Conservation (phyloP, 37 sponge, comb jelly and placozoan genomes). For the Ianthella basta region DNA sequence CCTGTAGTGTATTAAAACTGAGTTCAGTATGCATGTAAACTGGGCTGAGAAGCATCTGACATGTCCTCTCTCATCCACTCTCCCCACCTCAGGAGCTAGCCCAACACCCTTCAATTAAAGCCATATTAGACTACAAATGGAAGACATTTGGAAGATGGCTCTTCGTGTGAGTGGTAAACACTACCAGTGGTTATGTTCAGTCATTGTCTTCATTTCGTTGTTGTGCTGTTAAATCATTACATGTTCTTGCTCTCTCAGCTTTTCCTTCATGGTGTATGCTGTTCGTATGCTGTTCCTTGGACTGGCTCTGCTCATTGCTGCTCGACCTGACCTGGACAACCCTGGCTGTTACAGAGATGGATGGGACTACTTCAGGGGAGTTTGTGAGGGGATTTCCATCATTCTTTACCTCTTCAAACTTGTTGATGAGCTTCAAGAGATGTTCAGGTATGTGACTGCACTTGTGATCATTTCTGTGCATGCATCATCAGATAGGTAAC, state of each 20-base stretch:
- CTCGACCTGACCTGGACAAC: conserved; percentile 29
- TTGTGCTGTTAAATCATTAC: too few species aligned
- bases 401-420: conserved; percentile 1
- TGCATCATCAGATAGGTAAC: not conserved
- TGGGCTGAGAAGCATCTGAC: too few species aligned
- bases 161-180: not conserved
- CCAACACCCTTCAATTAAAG: conserved; percentile 17
- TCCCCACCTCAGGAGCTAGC: conserved; percentile 10
- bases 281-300: conserved; percentile 8
- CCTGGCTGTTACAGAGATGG: conserved; percentile 33
- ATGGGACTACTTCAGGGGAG: conserved; percentile 24
- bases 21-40: too few species aligned
- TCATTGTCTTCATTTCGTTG: too few species aligned
- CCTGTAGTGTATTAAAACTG: too few species aligned
- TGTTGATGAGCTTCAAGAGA: conserved; percentile 6
- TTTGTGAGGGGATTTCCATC: conserved; percentile 7
- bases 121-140: conserved; percentile 23
- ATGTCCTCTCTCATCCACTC: too few species aligned
- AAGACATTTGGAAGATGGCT: conserved; percentile 18
- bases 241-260: not conserved
- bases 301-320: conserved; percentile 22
- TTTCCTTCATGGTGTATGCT: not conserved
- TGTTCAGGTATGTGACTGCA: not conserved
- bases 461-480: not conserved
- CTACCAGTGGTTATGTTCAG: too few species aligned